Percentiles rank a stretch among this genome's conserved stretches.
Conservation (phyloP, 2,888 invertebrate species). For the Cheilosia vernalis region DNA sequence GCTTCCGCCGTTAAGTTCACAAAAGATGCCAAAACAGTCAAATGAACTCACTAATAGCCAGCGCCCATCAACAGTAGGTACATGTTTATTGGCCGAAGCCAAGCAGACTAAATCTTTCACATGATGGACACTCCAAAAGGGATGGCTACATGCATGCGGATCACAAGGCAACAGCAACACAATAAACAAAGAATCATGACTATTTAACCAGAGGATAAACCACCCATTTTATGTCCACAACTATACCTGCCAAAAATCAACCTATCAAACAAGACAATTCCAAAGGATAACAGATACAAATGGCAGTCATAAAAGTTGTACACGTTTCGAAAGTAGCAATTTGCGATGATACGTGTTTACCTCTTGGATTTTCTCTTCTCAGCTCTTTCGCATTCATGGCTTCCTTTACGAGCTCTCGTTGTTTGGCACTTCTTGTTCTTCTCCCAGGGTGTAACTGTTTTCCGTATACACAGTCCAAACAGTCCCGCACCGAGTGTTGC, state of each 20-base stretch:
- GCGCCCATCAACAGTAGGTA: conserved; percentile 45
- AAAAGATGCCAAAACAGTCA: conserved; percentile 40
- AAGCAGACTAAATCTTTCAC: conserved; percentile 41
- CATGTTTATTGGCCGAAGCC: conserved; percentile 52
- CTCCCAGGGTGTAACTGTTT: conserved; percentile 21
- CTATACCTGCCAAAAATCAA: conserved; percentile 74
- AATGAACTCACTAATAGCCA: conserved; percentile 57
- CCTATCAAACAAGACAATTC: conserved; percentile 66
- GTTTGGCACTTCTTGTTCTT: not conserved
- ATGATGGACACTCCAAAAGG: conserved; percentile 50
- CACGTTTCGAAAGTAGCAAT: conserved; percentile 74
- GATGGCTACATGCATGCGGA: not conserved
- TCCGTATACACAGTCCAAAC: not conserved
- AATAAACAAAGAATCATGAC: conserved; percentile 73
- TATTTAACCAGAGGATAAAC: conserved; percentile 73
- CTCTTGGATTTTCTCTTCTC: conserved; percentile 64
- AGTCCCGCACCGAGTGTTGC: not conserved
- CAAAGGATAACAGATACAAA: conserved; percentile 75
- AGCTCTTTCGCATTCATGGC: conserved; percentile 45
- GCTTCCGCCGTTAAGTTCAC: conserved; percentile 26
- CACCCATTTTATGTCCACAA: conserved; percentile 74
- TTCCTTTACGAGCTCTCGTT: conserved; percentile 64
- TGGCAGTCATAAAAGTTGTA: conserved; percentile 71
- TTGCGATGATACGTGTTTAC: conserved; percentile 75
- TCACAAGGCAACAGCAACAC: conserved; percentile 30